Conservation (phyloP, 2,888 invertebrate genomes). For the Amphipoea lucens region DNA sequence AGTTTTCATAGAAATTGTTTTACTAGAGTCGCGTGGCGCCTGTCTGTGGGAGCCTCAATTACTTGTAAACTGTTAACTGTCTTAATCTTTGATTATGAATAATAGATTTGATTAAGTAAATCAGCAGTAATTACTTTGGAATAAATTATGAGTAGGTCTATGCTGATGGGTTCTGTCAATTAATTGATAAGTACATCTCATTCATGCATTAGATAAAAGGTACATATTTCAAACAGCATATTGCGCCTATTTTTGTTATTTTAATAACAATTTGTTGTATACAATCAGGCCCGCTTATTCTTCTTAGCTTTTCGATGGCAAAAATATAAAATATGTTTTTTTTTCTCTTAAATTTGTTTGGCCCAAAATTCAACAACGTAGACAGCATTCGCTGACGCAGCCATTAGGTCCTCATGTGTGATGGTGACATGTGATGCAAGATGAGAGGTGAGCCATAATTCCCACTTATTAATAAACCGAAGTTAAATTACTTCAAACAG, state of each 20-base stretch:
- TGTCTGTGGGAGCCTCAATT: neutral
- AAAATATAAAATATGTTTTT: no score
- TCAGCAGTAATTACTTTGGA: conserved; percentile 8
- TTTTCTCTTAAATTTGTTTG: no score
- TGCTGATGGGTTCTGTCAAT: neutral
- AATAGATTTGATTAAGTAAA: conserved; percentile 25
- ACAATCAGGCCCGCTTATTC: neutral
- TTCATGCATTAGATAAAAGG: neutral
- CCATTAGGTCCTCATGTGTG: no score
- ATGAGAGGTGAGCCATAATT: no score
- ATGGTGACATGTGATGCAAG: no score
- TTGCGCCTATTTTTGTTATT: neutral
- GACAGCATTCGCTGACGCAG: no score
- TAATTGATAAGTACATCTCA: neutral
- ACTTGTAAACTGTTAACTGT: conserved; percentile 41
- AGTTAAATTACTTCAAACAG: neutral
- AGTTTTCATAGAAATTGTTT: neutral
- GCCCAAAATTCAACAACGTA: no score
- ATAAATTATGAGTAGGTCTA: conserved; percentile 13
- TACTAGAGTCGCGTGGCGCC: neutral
- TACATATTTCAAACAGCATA: neutral
- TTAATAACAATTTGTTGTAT: neutral
- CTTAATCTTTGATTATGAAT: conserved; percentile 40
- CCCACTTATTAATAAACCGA: neutral
- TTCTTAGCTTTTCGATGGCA: no score